Evolutionary conservation across 1,140 invertebrate genomes (phyloP), one percentile per base, ranked within the genome.

Genomic region (Eumeta japonica): DNA sequence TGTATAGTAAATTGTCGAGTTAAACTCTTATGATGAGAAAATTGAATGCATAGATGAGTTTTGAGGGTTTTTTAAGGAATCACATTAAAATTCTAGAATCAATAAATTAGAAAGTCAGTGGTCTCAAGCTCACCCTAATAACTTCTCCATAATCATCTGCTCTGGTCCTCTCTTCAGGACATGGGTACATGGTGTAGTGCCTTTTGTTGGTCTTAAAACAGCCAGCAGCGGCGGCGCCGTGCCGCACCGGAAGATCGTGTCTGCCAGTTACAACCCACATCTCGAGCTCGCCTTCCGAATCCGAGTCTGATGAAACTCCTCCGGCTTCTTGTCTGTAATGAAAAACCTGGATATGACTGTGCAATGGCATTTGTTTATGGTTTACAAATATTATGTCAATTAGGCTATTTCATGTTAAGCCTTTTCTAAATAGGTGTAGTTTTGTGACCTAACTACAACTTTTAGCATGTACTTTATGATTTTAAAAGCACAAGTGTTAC

Each of bases 111-210:
- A 7, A 24, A 24, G 5, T 24, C 5, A 24, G 5, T 24, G 5
- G n/a, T n/a, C n/a, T n/a, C n/a, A n/a, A n/a, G 52, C 37, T 46
- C 53, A 83, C 72, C 77, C 76, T 82, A 32, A 97, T 93, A 30
- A 94, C 86, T 78, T 97, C 94, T 1, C 94, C 94, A 65, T 97
- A 97, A 60, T 97, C 93, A 58, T 97, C 94, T 60, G 83, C 87
- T 68, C 94, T 89, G 1, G 94, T 82, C 24, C 80, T 92, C 52
- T 97, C 94, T 72, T 98, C 95, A 31, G 88, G 81, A 55, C 87
- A 93, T 1, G 95, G 96, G 74, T 94, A 98, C 90, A 98, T 97
- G 0, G 94, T 94, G 74, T 95, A 90, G 47, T 93, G 88, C 39
- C 94, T 90, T 76, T 94, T 94, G 51, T 84, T 91, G 43, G 90